Percentiles rank a stretch among this genome's conserved stretches.
Evolutionary conservation across 1,140 invertebrate genomes (phyloP).

Genomic region (Augochlora pura): DNA sequence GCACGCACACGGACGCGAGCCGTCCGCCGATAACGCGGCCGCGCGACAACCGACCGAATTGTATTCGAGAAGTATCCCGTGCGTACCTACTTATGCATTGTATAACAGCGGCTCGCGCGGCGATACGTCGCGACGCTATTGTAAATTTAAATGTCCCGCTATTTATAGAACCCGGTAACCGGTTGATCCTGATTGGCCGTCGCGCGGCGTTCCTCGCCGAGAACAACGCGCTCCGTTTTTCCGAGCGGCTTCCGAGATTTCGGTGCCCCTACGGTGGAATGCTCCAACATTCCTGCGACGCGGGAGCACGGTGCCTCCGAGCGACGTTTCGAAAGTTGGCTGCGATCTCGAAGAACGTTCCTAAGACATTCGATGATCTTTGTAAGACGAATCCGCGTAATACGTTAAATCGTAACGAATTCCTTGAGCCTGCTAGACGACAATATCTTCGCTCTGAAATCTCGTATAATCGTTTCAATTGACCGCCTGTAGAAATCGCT

Average conservation of each 20-base stretch:
- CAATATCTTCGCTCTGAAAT: neutral
- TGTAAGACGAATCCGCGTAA: no score
- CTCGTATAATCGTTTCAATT: neutral
- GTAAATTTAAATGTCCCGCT: conserved; percentile 39
- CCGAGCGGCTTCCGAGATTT: no score
- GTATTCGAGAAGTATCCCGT: conserved; percentile 27
- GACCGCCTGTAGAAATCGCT: neutral
- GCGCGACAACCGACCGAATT: conserved; percentile 5
- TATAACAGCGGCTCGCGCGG: neutral
- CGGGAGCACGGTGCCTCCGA: no score
- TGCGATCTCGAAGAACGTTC: no score
- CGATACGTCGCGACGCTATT: conserved; percentile 11
- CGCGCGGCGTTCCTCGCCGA: neutral
- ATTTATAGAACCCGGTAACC: conserved; percentile 30
- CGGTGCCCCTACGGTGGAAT: no score
- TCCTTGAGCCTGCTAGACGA: neutral
- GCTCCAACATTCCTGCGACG: no score
- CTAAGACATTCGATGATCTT: neutral
- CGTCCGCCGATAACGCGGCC: conserved; percentile 12
- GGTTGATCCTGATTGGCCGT: conserved; percentile 14
- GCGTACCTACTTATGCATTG: no score
- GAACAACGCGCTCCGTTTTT: neutral
- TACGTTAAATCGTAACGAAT: neutral
- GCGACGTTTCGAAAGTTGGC: no score
- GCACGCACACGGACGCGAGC: no score